phyloP scores from a whole-genome alignment of 1,140 invertebrate species.

The Pseudachorutes palmiensis region DNA sequence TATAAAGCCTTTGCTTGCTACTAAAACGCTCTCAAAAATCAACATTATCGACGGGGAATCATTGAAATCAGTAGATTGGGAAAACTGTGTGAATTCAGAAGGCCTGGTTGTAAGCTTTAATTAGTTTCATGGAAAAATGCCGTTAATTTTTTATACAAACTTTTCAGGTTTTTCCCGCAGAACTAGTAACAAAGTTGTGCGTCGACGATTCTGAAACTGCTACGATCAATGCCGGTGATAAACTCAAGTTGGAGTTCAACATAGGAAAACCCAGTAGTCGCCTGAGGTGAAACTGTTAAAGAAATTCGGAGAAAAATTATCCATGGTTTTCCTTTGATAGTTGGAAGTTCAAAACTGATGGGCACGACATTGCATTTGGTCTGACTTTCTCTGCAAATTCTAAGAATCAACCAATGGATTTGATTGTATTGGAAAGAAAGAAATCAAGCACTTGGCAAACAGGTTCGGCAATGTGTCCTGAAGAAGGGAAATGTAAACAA shows the following conservation, averaged over 20 bases:
- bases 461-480: conserved; percentile 63
- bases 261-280: background rate
- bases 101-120: no score
- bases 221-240: background rate
- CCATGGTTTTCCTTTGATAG: conserved; percentile 51
- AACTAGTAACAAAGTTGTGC: no score
- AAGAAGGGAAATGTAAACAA: conserved; percentile 65
- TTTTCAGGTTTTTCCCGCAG: background rate
- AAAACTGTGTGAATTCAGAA: no score
- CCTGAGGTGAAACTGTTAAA: background rate
- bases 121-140: background rate
- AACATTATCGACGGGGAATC: background rate
- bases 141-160: background rate
- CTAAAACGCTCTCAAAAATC: background rate
- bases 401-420: no score
- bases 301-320: background rate
- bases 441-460: conserved; percentile 68
- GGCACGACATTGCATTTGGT: conserved; percentile 80
- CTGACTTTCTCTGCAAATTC: conserved; percentile 43
- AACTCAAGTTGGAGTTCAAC: background rate
- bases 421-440: conserved; percentile 61
- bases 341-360: conserved; percentile 80
- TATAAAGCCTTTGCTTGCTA: background rate
- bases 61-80: no score
- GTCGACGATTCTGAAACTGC: background rate